A percentile compares a stretch with the other conserved stretches of the same genome.
These are phyloP conservation scores for Cataglyphis hispanica DNA, from an alignment of 1,140 invertebrate genomes.

Conservation along the genomic window DNA sequence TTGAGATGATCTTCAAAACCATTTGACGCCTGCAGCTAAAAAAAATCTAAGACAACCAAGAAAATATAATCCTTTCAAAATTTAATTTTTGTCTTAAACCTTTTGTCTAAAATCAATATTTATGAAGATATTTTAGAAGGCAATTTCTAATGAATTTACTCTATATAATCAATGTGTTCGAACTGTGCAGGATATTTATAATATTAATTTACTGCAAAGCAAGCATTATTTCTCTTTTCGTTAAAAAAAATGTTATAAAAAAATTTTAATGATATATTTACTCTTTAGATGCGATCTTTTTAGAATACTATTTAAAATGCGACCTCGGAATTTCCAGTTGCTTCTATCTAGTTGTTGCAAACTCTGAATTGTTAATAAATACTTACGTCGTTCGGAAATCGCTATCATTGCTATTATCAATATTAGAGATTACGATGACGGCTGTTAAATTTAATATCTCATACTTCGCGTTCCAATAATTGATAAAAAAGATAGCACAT, in stretches of 20 bases:
- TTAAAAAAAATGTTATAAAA: neutral
- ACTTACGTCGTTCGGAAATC: neutral
- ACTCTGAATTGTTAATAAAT: neutral
- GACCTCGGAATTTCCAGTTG: neutral
- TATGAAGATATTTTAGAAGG: too few relatives aligned
- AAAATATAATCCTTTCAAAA: too few relatives aligned
- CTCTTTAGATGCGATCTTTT: neutral
- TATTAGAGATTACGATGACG: conserved; percentile 23
- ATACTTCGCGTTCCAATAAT: neutral
- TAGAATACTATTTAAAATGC: neutral
- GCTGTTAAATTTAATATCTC: neutral
- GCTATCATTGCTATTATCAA: conserved; percentile 33
- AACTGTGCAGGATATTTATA: neutral
- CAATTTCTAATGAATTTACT: too few relatives aligned
- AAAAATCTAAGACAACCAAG: too few relatives aligned
- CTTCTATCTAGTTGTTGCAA: neutral
- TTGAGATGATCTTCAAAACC: too few relatives aligned
- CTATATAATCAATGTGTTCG: neutral
- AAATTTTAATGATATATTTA: neutral
- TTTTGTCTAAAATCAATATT: too few relatives aligned
- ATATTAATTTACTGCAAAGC: neutral
- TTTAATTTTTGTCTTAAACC: too few relatives aligned
- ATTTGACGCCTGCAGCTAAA: too few relatives aligned
- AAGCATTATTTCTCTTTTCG: conserved; percentile 1
- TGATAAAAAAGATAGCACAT: neutral